Percentiles rank a stretch among this genome's conserved stretches.
These are phyloP conservation scores for Eira barbara DNA, from an alignment of 2,113 vertebrate genomes.

Conservation along the genomic window DNA sequence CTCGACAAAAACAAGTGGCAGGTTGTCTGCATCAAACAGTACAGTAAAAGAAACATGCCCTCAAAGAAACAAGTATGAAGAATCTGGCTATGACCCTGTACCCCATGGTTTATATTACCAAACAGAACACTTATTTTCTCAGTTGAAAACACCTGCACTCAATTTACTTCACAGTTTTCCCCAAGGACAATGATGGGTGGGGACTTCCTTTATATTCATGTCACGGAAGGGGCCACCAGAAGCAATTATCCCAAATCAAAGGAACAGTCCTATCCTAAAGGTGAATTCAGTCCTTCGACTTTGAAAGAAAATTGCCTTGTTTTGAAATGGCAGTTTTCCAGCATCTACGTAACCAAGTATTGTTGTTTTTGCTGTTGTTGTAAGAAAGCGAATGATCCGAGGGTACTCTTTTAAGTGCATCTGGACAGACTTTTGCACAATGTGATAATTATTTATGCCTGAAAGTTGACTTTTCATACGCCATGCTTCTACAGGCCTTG, in stretches of 20 bases:
- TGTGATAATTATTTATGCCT: not conserved
- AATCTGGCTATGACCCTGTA: not conserved
- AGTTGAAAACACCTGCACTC: slow-evolving; percentile 38
- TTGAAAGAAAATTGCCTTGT: slow-evolving; percentile 32
- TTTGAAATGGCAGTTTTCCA: slow-evolving; percentile 42
- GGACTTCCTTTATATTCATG: slow-evolving; percentile 31
- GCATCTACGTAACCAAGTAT: not conserved
- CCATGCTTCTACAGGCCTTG: not conserved
- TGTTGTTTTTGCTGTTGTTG: not conserved
- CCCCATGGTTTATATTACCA: not conserved
- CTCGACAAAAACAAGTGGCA: not conserved
- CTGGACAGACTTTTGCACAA: not conserved
- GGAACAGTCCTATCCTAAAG: not conserved
- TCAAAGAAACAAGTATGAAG: not conserved
- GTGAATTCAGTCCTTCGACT: slow-evolving; percentile 10
- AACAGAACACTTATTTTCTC: slow-evolving; percentile 39
- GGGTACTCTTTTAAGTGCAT: slow-evolving; percentile 9
- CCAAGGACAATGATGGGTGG: slow-evolving; percentile 31
- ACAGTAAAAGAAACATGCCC: not conserved
- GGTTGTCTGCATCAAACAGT: not conserved
- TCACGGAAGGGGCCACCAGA: not conserved
- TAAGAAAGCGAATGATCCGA: too few species aligned
- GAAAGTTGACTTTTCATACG: not conserved
- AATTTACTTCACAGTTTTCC: slow-evolving; percentile 32
- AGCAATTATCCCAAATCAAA: slow-evolving; percentile 31